Percentiles rank a stretch among this genome's conserved stretches.
phyloP scores from a whole-genome alignment of 2,797 vertebrate species.

The Yasuhikotakia modesta region DNA sequence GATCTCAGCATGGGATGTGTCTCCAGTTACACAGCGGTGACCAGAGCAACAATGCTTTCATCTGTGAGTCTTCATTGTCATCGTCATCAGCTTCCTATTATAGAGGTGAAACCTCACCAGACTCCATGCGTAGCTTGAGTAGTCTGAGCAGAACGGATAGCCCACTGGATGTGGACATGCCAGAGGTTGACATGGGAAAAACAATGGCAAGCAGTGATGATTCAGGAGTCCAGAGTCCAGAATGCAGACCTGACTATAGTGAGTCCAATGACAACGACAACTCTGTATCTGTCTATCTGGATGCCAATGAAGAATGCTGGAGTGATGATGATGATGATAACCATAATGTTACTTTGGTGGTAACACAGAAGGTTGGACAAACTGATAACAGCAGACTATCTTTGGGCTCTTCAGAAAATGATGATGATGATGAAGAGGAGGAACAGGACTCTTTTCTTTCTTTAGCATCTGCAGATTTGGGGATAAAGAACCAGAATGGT shows the following conservation, averaged over 20 bases:
- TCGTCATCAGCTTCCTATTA: constrained; percentile 61
- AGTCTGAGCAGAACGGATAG: constrained; percentile 64
- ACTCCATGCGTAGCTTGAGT: constrained; percentile 65
- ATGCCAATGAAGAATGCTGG: constrained; percentile 62
- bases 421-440: constrained; percentile 59
- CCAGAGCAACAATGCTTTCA: constrained; percentile 76
- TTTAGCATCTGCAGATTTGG: constrained; percentile 68
- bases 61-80: constrained; percentile 59
- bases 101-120: constrained; percentile 62
- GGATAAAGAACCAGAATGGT: constrained; percentile 48
- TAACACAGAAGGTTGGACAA: constrained; percentile 15
- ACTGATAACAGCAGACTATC: constrained; percentile 13
- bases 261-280: constrained; percentile 69
- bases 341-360: constrained; percentile 54
- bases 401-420: constrained; percentile 64
- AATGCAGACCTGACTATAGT: constrained; percentile 36
- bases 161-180: constrained; percentile 69
- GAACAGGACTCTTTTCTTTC: constrained; percentile 71
- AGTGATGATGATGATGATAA: constrained; percentile 57
- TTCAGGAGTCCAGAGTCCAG: constrained; percentile 56
- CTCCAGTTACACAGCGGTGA: constrained; percentile 72
- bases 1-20: constrained; percentile 66
- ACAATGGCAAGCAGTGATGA: constrained; percentile 33
- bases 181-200: constrained; percentile 64
- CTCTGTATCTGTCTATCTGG: constrained; percentile 72